phyloP scores from a whole-genome alignment of 2,888 invertebrate genomes.

The Mythimna albipuncta region DNA sequence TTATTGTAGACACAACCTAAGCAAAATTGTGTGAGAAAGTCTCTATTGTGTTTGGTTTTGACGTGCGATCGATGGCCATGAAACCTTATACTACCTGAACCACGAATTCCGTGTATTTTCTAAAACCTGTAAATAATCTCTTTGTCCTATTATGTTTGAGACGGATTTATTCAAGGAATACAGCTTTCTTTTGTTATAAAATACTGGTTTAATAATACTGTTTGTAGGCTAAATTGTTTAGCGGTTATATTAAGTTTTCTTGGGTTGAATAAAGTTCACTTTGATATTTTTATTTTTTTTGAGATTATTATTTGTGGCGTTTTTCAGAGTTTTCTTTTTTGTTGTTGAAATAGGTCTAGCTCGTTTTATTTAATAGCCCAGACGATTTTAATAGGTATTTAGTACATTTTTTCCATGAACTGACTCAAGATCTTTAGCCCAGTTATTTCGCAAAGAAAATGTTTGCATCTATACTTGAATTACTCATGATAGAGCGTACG shows the following conservation, averaged over 20 bases:
- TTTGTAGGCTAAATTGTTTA: slow-evolving; percentile 22
- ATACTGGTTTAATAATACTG: slow-evolving; percentile 32
- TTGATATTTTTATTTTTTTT: slow-evolving; percentile 11
- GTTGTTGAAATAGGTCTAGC: slow-evolving; percentile 1
- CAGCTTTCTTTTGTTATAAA: slow-evolving; percentile 38
- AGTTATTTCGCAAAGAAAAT: neutral
- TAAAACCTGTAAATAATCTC: slow-evolving; percentile 36
- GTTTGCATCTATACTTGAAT: neutral
- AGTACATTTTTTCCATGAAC: neutral
- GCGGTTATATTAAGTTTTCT: slow-evolving; percentile 17
- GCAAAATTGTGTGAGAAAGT: slow-evolving; percentile 35
- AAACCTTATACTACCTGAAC: slow-evolving; percentile 47
- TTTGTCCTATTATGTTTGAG: slow-evolving; percentile 19
- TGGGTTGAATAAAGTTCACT: slow-evolving; percentile 26
- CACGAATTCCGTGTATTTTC: slow-evolving; percentile 21
- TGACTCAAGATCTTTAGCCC: neutral
- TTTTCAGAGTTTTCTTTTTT: neutral
- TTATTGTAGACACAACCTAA: slow-evolving; percentile 7
- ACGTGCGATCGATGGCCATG: slow-evolving; percentile 55
- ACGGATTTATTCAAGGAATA: slow-evolving; percentile 10
- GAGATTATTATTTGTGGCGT: slow-evolving; percentile 1
- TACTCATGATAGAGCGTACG: neutral
- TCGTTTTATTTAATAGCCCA: slow-evolving; percentile 13
- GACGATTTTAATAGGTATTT: slow-evolving; percentile 3
- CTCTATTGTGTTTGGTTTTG: slow-evolving; percentile 39